These are phyloP conservation scores for Rugalucina vietnamica DNA, from an alignment of 2,888 invertebrate species.

Conservation along the genomic window DNA sequence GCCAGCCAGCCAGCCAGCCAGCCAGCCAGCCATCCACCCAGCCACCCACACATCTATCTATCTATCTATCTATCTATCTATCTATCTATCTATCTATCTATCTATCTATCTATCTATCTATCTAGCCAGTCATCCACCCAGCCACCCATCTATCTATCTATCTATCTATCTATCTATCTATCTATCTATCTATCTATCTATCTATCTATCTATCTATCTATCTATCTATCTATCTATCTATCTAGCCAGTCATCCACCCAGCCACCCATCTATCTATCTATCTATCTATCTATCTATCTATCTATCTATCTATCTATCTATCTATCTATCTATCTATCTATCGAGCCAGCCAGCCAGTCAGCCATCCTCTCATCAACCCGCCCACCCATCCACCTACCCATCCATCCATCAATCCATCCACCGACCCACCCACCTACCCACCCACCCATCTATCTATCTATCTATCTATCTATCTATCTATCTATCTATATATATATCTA, in stretches of 20 bases:
- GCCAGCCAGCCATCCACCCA: not conserved
- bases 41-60: not conserved
- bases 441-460: not conserved
- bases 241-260: too few relatives aligned
- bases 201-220: too few relatives aligned
- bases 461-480: slow-evolving; percentile 4
- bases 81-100: not conserved
- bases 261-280: too few relatives aligned
- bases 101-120: not conserved
- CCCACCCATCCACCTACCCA: not conserved
- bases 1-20: not conserved
- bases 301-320: too few relatives aligned
- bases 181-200: slow-evolving; percentile 4
- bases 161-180: slow-evolving; percentile 4
- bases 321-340: slow-evolving; percentile 4
- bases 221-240: too few relatives aligned
- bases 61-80: not conserved
- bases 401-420: not conserved
- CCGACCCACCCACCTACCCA: not conserved
- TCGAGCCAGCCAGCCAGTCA: not conserved
- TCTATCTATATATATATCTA: not conserved
- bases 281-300: too few relatives aligned
- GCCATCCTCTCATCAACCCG: not conserved
- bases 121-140: too few relatives aligned
- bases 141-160: not conserved